These are phyloP conservation scores for Oceanodroma tethys DNA, from an alignment of 2,113 vertebrate species.

Conservation along the genomic window DNA sequence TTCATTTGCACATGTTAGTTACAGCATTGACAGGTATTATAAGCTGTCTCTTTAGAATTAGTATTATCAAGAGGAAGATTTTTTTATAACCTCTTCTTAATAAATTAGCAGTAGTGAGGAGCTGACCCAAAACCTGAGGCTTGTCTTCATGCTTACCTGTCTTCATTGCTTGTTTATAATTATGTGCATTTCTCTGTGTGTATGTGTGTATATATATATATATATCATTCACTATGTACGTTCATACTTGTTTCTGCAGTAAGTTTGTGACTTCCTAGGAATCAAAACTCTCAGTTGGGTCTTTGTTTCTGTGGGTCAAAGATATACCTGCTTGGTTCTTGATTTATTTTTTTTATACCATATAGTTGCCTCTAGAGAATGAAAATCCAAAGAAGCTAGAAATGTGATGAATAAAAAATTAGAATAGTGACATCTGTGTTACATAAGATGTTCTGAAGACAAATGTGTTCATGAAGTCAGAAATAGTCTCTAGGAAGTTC, in stretches of 20 bases:
- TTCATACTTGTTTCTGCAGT: not conserved
- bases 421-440: not conserved
- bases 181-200: not conserved
- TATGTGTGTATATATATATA: not conserved
- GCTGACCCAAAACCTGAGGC: not conserved
- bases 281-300: not conserved
- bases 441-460: not conserved
- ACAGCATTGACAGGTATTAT: not conserved
- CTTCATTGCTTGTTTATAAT: conserved; percentile 48
- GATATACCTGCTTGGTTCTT: not conserved
- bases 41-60: not conserved
- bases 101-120: not conserved
- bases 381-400: not conserved
- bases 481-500: not conserved
- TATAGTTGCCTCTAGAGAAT: not conserved
- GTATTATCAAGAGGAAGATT: not conserved
- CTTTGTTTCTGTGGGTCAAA: not conserved
- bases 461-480: not conserved
- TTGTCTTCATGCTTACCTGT: conserved; percentile 51
- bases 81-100: not conserved
- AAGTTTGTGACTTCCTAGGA: not conserved
- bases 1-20: not conserved
- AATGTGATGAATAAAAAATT: not conserved
- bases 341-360: not conserved
- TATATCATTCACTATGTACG: not conserved